These are phyloP conservation scores for Rhyacichthys aspro DNA, from an alignment of 2,797 vertebrate genomes.

Conservation along the genomic window DNA sequence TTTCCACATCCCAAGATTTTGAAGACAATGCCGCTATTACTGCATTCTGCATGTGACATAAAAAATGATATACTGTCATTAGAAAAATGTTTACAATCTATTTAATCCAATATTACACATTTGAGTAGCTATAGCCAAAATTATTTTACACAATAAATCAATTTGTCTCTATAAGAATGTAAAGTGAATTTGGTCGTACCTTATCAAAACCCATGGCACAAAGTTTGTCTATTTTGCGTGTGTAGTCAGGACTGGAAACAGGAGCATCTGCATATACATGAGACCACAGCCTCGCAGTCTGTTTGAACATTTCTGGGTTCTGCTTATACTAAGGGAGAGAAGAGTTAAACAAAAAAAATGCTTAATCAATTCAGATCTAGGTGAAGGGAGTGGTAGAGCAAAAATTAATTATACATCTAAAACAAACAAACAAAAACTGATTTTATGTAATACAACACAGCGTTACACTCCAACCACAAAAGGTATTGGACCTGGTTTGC, in stretches of 20 bases:
- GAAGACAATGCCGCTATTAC: slow-evolving; percentile 99
- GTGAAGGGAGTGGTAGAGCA: background rate
- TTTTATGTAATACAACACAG: background rate
- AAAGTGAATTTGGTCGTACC: slow-evolving; percentile 81
- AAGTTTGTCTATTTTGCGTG: slow-evolving; percentile 99
- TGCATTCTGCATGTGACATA: slow-evolving; percentile 84
- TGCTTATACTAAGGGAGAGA: slow-evolving; percentile 89
- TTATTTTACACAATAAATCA: no score
- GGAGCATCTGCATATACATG: slow-evolving; percentile 96
- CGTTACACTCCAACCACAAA: background rate
- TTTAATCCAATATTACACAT: no score
- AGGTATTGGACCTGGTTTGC: slow-evolving; percentile 91
- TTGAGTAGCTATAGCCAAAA: background rate
- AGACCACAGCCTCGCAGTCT: slow-evolving; percentile 97
- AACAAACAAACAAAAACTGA: no score
- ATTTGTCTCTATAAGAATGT: no score
- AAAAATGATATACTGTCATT: background rate
- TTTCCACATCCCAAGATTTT: slow-evolving; percentile 99
- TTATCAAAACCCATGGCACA: slow-evolving; percentile 99
- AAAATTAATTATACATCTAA: background rate
- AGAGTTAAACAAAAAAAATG: slow-evolving; percentile 6
- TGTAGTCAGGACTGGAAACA: slow-evolving; percentile 96
- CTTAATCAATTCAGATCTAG: background rate
- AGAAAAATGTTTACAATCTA: background rate
- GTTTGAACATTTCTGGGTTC: slow-evolving; percentile 99